Evolutionary conservation across 2,888 invertebrate genomes (phyloP).

Genomic region (Hymenopus coronatus): DNA sequence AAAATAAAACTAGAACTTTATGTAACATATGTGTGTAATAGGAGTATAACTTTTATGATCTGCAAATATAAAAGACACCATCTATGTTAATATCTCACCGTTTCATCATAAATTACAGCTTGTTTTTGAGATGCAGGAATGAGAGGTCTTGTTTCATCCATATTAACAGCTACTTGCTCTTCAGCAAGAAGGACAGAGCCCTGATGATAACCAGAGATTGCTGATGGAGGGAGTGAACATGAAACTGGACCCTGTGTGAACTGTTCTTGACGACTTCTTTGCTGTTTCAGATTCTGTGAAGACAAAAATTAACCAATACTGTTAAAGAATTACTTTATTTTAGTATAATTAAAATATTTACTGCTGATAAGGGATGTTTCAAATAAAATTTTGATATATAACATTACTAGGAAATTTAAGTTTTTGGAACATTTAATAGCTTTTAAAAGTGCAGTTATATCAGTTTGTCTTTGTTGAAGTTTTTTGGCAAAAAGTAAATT

Average conservation of each 20-base stretch:
- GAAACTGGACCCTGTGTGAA: constrained; percentile 70
- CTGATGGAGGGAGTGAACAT: constrained; percentile 55
- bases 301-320: constrained; percentile 12
- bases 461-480: too few species aligned
- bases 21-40: too few species aligned
- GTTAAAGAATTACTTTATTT: not conserved
- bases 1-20: too few species aligned
- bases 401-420: too few species aligned
- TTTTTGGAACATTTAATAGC: too few species aligned
- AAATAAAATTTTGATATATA: too few species aligned
- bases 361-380: too few species aligned
- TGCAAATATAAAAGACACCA: not conserved
- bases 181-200: constrained; percentile 48
- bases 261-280: constrained; percentile 89
- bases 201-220: constrained; percentile 47
- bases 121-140: constrained; percentile 62
- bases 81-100: constrained; percentile 41
- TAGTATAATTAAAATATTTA: too few species aligned
- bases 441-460: too few species aligned
- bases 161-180: constrained; percentile 34
- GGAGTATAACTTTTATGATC: too few species aligned
- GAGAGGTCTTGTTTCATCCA: constrained; percentile 40
- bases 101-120: constrained; percentile 76
- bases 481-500: too few species aligned
- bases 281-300: constrained; percentile 83